Percentiles rank a stretch among this genome's conserved stretches.
These are phyloP conservation scores for Vanacampus margaritifer DNA, from an alignment of 2,113 vertebrate species.

Conservation along the genomic window DNA sequence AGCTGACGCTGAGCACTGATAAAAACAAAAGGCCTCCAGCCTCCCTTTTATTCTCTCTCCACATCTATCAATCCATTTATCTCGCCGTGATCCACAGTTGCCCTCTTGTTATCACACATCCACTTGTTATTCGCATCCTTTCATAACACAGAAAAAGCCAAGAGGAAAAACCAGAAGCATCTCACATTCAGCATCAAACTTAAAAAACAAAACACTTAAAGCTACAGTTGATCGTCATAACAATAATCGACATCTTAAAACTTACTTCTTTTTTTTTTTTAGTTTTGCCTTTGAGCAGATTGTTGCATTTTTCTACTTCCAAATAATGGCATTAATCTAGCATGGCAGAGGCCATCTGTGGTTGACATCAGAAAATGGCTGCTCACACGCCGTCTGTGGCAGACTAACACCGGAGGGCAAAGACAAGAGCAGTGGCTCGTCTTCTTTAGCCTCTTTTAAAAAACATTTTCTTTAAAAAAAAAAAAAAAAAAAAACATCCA, in stretches of 20 bases:
- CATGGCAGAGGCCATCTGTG: slow-evolving; percentile 51
- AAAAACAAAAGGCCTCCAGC: slow-evolving; percentile 13
- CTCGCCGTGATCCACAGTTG: slow-evolving; percentile 9
- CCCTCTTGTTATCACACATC: slow-evolving; percentile 8
- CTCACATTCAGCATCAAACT: not conserved
- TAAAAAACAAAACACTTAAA: not conserved
- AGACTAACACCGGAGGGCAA: slow-evolving; percentile 26
- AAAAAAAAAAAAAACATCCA: not conserved
- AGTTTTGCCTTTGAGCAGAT: not conserved
- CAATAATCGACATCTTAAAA: not conserved
- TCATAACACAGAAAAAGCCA: slow-evolving; percentile 15
- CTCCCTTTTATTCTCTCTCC: slow-evolving; percentile 6
- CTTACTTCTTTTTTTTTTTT: too few species aligned
- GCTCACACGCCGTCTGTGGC: slow-evolving; percentile 50
- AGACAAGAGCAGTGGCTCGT: not conserved
- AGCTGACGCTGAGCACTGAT: slow-evolving; percentile 9
- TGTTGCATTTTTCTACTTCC: not conserved
- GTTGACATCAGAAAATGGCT: slow-evolving; percentile 56
- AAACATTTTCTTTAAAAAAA: not conserved
- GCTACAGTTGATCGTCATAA: not conserved
- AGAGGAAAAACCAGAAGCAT: slow-evolving; percentile 14
- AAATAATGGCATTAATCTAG: slow-evolving; percentile 37
- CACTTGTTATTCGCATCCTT: slow-evolving; percentile 7
- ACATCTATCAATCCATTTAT: slow-evolving; percentile 8
- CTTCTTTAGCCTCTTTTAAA: slow-evolving; percentile 12